phyloP scores from a whole-genome alignment of 1,140 invertebrate genomes.

The Drosophila orosa region DNA sequence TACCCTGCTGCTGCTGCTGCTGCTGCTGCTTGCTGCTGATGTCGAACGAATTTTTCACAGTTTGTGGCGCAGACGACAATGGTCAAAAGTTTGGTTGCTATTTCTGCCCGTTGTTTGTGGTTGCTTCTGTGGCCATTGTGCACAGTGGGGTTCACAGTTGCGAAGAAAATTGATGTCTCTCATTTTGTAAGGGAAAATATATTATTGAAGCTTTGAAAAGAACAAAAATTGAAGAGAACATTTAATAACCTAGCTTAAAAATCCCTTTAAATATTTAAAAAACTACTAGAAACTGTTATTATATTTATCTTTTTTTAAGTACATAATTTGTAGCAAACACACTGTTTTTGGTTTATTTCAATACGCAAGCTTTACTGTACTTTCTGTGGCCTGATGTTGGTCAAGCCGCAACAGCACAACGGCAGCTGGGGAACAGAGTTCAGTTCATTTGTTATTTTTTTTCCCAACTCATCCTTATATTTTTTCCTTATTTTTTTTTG shows the following conservation, averaged over 20 bases:
- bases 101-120: constrained; percentile 12
- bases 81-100: constrained; percentile 45
- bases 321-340: neutral
- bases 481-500: constrained; percentile 24
- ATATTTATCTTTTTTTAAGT: no score
- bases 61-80: constrained; percentile 53
- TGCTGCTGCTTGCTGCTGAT: no score
- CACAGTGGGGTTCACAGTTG: constrained; percentile 23
- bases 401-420: constrained; percentile 28
- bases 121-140: constrained; percentile 41
- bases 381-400: constrained; percentile 23
- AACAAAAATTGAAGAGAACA: neutral
- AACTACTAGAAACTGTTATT: no score
- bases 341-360: neutral
- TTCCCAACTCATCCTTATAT: constrained; percentile 46
- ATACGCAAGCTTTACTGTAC: constrained; percentile 30
- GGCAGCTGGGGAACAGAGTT: constrained; percentile 38
- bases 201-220: neutral
- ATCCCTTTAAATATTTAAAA: no score
- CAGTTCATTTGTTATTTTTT: constrained; percentile 67
- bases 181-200: neutral
- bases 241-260: no score
- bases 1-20: constrained; percentile 42
- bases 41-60: constrained; percentile 79
- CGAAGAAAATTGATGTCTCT: neutral